Evolutionary conservation across 2,797 vertebrate species (phyloP).

Genomic region (Adrianichthys oophorus): DNA sequence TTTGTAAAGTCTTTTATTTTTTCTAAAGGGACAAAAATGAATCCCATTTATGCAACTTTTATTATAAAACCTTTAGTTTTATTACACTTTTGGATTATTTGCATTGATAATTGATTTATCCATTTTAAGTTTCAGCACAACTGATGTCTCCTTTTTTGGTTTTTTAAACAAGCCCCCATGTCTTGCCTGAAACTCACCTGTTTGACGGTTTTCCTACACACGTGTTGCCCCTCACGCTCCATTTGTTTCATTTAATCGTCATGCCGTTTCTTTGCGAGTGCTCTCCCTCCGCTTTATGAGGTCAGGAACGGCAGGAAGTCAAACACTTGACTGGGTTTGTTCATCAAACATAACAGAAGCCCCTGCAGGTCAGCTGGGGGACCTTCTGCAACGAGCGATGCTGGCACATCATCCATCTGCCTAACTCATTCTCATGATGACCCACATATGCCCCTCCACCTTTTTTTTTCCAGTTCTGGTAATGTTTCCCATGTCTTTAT

Average conservation of each 20-base stretch:
- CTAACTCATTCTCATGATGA: slow-evolving; percentile 32
- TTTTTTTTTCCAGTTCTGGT: slow-evolving; percentile 18
- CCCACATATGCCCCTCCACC: slow-evolving; percentile 32
- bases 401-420: slow-evolving; percentile 43
- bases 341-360: slow-evolving; percentile 59
- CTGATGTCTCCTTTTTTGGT: not conserved
- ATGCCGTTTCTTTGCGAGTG: slow-evolving; percentile 9
- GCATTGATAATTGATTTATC: too few relatives aligned
- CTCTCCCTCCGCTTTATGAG: slow-evolving; percentile 18
- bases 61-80: too few relatives aligned
- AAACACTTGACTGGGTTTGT: slow-evolving; percentile 49
- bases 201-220: not conserved
- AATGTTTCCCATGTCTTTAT: slow-evolving; percentile 52
- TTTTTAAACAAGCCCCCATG: not conserved
- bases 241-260: slow-evolving; percentile 13
- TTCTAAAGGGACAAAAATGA: too few relatives aligned
- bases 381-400: slow-evolving; percentile 23
- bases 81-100: too few relatives aligned
- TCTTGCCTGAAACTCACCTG: not conserved
- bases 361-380: slow-evolving; percentile 28
- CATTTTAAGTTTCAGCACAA: too few relatives aligned
- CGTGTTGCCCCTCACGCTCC: slow-evolving; percentile 21
- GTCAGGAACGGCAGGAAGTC: slow-evolving; percentile 49
- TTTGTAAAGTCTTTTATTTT: too few relatives aligned
- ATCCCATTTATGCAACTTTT: too few relatives aligned